Evolutionary conservation across 2,888 invertebrate genomes (phyloP), one percentile per base, ranked within the genome.

Genomic region (Oeneis ivallda): DNA sequence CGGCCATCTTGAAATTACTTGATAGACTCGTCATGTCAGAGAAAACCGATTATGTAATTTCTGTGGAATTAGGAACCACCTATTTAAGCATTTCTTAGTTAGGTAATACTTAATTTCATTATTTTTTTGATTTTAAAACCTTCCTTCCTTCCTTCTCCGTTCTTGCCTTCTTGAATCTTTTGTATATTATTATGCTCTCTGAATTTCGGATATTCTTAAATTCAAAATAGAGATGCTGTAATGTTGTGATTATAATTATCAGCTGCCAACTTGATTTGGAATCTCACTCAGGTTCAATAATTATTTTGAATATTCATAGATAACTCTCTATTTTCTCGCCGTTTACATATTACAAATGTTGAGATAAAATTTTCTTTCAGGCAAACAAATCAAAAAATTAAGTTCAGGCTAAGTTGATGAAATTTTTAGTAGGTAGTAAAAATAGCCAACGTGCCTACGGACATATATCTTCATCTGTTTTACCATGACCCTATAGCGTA

Each of bases 1-100:
- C 67, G 53, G 70, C 63, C 73, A 71, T 70, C 61, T 72, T 70
- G 62, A 45, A 67, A 71, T 63, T 72, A 68, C 73, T 74, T 78
- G 76, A 75, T 76, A 76, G 72, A 68, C 17, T 8, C 72, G 73
- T 75, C 72, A 62, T 69, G 66, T 66, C 73, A 74, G 84, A 74
- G 85, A 86, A 85, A 86, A 84, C 77, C 65, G 71, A 76, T 87
- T 86, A 72, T 79, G 77, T 78, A 83, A 86, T 62, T 65, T 37
- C 37, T 37, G 26, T 26, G 26, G 26, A 26, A 26, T 26, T 26
- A 26, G 26, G 26, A 26, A 26, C 26, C 5, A 26, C 26, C 1
- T 26, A 26, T 26, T 26, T 26, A 26, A 1, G 26, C 26, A 26
- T 26, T 26, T 4, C 5, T 26, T 26, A 26, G 26, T 2, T 26